These are phyloP conservation scores for Chironomus striatipennis DNA, from an alignment of 1,140 invertebrate genomes.

Conservation along the genomic window DNA sequence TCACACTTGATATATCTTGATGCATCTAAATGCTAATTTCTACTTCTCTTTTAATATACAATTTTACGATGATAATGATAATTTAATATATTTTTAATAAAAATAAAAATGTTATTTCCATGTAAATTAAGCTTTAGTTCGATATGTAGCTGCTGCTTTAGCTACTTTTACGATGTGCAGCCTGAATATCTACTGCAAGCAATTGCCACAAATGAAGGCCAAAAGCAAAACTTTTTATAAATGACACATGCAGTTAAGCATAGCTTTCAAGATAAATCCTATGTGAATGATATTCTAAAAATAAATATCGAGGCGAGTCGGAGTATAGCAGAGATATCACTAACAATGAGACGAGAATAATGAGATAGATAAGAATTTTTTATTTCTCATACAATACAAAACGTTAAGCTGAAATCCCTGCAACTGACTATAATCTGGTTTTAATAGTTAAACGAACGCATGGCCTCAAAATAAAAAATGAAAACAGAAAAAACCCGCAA, in stretches of 20 bases:
- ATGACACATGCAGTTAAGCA: neutral
- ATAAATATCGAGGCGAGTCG: neutral
- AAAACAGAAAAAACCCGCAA: no score
- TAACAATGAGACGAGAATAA: neutral
- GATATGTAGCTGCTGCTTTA: no score
- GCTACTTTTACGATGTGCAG: no score
- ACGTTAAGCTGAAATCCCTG: neutral
- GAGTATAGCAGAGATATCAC: neutral
- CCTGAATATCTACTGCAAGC: neutral
- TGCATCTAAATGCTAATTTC: no score
- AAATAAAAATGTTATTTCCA: no score
- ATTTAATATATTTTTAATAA: no score
- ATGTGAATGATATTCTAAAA: constrained; percentile 6
- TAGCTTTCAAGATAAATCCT: neutral
- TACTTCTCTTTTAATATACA: no score
- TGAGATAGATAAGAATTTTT: no score
- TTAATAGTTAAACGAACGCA: constrained; percentile 13
- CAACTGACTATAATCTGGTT: neutral
- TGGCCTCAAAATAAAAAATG: neutral
- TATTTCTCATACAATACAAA: neutral
- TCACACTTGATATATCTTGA: no score
- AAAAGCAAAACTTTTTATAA: no score
- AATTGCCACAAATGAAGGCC: neutral
- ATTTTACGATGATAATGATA: no score
- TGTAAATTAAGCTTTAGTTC: no score